Evolutionary conservation across 2,113 vertebrate species (phyloP), one percentile per base, ranked within the genome.

Genomic region (Capreolus pygargus): DNA sequence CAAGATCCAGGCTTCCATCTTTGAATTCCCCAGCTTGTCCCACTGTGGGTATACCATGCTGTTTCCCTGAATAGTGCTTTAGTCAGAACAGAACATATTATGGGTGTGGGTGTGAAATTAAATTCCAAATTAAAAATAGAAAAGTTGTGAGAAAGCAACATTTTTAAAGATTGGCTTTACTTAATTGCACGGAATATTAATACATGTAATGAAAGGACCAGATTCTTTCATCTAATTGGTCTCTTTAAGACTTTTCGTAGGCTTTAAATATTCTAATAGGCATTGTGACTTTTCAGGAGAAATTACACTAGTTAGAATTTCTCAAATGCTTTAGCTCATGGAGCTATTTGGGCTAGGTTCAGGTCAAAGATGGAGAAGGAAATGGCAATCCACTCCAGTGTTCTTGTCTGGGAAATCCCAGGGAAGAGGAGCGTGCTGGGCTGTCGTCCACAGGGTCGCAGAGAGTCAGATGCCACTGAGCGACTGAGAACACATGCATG

Each of bases 61-160:
- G 3, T 45, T n/a, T 84, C 50, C 55, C n/a, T 2, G 2, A 43
- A 30, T 30, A 25, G 27, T 23, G 50, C 13, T 36, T 52, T 33
- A 27, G 36, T 16, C 16, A 14, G 36, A 82, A 30, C 3, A n/a
- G 78, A 4, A 12, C 50, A 27, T 52, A 43, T 27, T 52, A 9
- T 25, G 50, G 25, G 8, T 30, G 43, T 88, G 91, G 15, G 67
- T 39, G 5, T 54, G 58, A 57, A 96, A 58, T 52, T 86, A 70
- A 95, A 95, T 81, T 61, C 61, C 70, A 89, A 60, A 58, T 17
- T 81, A 30, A 76, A 96, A 92, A 86, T 30, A 89, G 67, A 96
- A 78, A 25, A 39, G 15, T 39, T 67, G 47, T 45, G 33, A 95
- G 30, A 95, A 86, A 55, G 47, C 36, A 70, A 47, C 13, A 9